Percentiles rank a stretch among this genome's conserved stretches.
Conservation (phyloP, 2,113 vertebrate genomes). For the Periophthalmodon schlosseri region DNA sequence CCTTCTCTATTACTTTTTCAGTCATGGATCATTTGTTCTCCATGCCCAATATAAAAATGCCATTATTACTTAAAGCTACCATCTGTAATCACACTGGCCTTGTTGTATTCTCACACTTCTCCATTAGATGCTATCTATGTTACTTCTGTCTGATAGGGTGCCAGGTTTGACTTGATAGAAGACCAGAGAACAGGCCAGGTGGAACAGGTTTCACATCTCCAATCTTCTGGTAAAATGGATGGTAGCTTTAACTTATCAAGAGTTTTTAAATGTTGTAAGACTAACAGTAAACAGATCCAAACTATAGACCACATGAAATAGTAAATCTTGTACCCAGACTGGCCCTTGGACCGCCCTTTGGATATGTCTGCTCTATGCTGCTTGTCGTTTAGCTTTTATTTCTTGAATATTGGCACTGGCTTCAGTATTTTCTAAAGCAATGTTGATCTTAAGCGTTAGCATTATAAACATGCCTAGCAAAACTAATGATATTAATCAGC, state of each 20-base stretch:
- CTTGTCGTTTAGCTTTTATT: slow-evolving; percentile 7
- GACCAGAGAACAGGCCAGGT: no score
- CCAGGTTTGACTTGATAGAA: no score
- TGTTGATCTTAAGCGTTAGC: slow-evolving; percentile 32
- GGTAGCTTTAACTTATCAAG: no score
- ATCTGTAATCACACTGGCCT: not conserved
- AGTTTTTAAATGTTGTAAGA: no score
- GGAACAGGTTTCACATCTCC: no score
- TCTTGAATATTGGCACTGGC: not conserved
- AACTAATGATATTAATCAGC: slow-evolving; percentile 43
- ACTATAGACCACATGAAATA: not conserved
- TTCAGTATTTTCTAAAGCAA: slow-evolving; percentile 18
- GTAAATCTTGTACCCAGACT: not conserved
- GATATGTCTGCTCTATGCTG: slow-evolving; percentile 3
- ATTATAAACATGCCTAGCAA: slow-evolving; percentile 30
- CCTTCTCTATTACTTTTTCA: not conserved
- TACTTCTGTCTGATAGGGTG: no score
- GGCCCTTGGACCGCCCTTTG: not conserved
- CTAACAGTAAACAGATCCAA: not conserved
- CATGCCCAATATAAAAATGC: not conserved
- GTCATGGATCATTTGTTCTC: not conserved
- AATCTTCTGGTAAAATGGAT: no score
- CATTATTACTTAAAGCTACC: not conserved
- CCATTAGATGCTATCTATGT: no score
- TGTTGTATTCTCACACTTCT: no score